Conservation (phyloP, 2,888 invertebrate species). For the Junonia oenone region DNA sequence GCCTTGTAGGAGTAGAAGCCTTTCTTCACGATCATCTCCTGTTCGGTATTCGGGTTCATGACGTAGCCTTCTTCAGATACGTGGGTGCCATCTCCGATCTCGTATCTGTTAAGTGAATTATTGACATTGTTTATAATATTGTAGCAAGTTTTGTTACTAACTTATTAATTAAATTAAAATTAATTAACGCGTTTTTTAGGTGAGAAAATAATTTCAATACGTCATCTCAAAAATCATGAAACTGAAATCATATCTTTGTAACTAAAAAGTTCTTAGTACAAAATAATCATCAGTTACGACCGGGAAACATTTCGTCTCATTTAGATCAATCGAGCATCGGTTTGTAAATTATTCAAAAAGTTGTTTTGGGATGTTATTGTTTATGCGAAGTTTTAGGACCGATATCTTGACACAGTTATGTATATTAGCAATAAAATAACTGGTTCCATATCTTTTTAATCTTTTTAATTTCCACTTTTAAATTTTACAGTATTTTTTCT, state of each 20-base stretch:
- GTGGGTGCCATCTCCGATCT: slow-evolving; percentile 66
- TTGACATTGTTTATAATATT: too few species aligned
- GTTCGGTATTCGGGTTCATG: slow-evolving; percentile 49
- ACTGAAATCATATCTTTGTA: too few species aligned
- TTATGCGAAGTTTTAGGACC: slow-evolving; percentile 35
- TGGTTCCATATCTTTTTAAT: slow-evolving; percentile 39
- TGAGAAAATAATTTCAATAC: too few species aligned
- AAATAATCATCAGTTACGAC: too few species aligned
- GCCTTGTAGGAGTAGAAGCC: slow-evolving; percentile 70
- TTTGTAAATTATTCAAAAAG: slow-evolving; percentile 4
- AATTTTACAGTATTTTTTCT: slow-evolving; percentile 36
- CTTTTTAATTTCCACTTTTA: slow-evolving; percentile 32
- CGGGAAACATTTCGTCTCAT: not conserved
- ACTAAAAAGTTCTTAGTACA: too few species aligned
- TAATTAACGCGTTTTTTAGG: too few species aligned
- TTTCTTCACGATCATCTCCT: slow-evolving; percentile 67
- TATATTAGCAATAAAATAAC: slow-evolving; percentile 41
- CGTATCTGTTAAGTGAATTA: slow-evolving; percentile 59
- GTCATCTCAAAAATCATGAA: too few species aligned
- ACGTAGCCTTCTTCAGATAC: slow-evolving; percentile 68
- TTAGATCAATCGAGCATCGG: not conserved
- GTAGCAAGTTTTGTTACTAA: too few species aligned
- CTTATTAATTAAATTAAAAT: too few species aligned
- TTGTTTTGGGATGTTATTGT: slow-evolving; percentile 24
- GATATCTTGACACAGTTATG: slow-evolving; percentile 35